A percentile compares a stretch with the other conserved stretches of the same genome.
Evolutionary conservation across 92 coral and sea anemone genomes (phyloP).

Genomic region (Phenganax marumi): DNA sequence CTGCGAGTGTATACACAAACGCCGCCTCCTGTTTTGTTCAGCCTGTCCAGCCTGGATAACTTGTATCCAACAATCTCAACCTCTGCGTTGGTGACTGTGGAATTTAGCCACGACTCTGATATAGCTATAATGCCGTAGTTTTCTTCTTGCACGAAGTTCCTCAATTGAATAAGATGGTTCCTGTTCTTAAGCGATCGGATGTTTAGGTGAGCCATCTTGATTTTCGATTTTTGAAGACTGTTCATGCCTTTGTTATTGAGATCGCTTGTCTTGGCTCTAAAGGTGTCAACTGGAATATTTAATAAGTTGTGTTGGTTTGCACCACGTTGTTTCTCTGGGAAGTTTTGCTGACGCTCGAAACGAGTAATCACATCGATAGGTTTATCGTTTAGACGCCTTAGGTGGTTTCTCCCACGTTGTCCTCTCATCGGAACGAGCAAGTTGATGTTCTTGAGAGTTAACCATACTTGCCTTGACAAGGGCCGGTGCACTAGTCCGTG

Average conservation of each 20-base stretch:
- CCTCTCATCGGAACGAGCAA: no score
- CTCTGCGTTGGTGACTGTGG: constrained; percentile 48
- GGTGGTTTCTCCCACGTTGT: no score
- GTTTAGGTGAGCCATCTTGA: constrained; percentile 46
- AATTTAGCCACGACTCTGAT: constrained; percentile 58
- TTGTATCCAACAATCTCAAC: constrained; percentile 52
- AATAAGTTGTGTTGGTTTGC: not conserved
- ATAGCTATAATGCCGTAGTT: constrained; percentile 39
- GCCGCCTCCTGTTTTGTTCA: not conserved
- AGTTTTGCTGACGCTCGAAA: not conserved
- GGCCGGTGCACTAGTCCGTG: not conserved
- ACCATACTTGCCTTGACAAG: not conserved
- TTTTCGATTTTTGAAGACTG: constrained; percentile 16
- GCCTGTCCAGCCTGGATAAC: constrained; percentile 47
- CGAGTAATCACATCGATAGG: not conserved
- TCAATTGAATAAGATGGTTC: constrained; percentile 40
- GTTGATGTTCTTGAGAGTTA: not conserved
- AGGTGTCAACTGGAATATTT: not conserved
- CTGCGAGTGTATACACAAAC: constrained; percentile 7
- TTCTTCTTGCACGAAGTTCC: constrained; percentile 4
- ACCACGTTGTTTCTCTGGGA: not conserved
- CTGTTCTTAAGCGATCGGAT: constrained; percentile 38
- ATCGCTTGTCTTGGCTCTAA: not conserved
- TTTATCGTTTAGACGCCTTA: no score
- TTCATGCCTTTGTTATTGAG: not conserved